phyloP scores from a whole-genome alignment of 2,797 vertebrate genomes.

The Lates japonicus region DNA sequence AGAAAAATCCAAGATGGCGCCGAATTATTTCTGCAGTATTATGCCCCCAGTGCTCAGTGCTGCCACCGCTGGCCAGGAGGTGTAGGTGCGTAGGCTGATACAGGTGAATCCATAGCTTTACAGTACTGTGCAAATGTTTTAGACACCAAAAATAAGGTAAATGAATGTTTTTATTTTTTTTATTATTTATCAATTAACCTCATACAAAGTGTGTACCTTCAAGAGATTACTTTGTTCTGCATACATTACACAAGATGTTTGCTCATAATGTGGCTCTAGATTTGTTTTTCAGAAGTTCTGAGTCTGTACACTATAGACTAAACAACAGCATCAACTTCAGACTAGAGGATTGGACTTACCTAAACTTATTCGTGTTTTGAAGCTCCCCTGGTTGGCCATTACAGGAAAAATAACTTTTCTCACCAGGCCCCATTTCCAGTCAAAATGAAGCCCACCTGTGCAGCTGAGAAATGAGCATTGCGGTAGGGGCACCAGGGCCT shows the following conservation, averaged over 20 bases:
- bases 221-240: too few relatives aligned
- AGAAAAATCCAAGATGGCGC: neutral
- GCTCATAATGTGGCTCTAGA: neutral
- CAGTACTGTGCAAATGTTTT: too few relatives aligned
- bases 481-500: neutral
- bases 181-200: too few relatives aligned
- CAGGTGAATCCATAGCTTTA: neutral
- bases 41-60: neutral
- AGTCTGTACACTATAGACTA: neutral
- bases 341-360: neutral
- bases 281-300: neutral
- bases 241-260: neutral
- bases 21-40: too few relatives aligned
- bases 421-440: conserved; percentile 10
- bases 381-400: conserved; percentile 4
- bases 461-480: conserved; percentile 41
- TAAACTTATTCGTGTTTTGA: conserved; percentile 16
- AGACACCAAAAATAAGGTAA: too few relatives aligned
- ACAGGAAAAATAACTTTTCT: conserved; percentile 15
- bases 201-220: too few relatives aligned
- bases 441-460: conserved; percentile 35
- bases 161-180: too few relatives aligned
- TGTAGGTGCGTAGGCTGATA: too few relatives aligned
- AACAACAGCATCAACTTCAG: conserved; percentile 13
- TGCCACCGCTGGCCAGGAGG: neutral